A percentile compares a stretch with the other conserved stretches of the same genome.
phyloP scores from a whole-genome alignment of 2,888 invertebrate genomes.

The Onchidella celtica region DNA sequence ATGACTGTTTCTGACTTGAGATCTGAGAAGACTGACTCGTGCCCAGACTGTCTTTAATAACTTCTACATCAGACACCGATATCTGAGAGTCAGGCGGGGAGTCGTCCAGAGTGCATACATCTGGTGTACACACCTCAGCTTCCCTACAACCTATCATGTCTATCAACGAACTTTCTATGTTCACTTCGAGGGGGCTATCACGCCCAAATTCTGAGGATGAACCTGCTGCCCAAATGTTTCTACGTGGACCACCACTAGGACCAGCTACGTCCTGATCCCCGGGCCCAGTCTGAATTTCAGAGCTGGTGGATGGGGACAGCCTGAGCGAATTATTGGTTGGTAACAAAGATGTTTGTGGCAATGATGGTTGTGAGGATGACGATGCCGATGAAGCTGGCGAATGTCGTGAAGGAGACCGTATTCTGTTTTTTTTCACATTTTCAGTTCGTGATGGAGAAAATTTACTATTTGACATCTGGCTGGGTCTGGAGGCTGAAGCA shows the following conservation, averaged over 20 bases:
- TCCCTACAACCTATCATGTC: conserved; percentile 44
- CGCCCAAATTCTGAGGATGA: conserved; percentile 9
- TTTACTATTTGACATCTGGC: neutral
- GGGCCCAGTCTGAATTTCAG: neutral
- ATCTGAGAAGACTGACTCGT: neutral
- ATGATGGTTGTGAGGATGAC: neutral
- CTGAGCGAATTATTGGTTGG: neutral
- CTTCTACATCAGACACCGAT: neutral
- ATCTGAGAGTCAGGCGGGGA: conserved; percentile 20
- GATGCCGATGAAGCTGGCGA: conserved; percentile 1
- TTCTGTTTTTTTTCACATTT: neutral
- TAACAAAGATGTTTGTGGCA: neutral
- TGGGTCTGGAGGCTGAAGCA: neutral
- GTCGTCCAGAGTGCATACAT: neutral
- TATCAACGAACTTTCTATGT: conserved; percentile 30
- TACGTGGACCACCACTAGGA: neutral
- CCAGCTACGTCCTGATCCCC: neutral
- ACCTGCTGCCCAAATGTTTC: conserved; percentile 15
- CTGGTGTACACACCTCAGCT: conserved; percentile 35
- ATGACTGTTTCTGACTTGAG: conserved; percentile 6
- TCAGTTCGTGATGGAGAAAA: neutral
- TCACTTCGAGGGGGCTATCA: conserved; percentile 21
- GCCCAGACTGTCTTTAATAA: neutral
- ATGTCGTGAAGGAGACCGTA: neutral
- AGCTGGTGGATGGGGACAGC: neutral